Percentiles rank a stretch among this genome's conserved stretches.
Evolutionary conservation across 2,888 invertebrate species (phyloP).

Genomic region (Plusia festucae): DNA sequence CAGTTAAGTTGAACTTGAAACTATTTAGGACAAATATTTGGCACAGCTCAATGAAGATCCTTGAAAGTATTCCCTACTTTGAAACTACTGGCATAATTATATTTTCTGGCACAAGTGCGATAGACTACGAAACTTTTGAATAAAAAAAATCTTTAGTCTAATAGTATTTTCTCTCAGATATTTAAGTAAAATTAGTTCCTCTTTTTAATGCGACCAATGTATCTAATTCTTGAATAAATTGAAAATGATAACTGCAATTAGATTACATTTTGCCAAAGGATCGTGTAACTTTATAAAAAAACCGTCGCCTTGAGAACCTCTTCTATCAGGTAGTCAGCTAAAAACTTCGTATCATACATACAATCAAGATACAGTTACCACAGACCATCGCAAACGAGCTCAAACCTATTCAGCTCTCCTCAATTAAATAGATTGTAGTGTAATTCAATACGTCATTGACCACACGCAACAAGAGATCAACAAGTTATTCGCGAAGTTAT

Average conservation of each 20-base stretch:
- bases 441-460: background rate
- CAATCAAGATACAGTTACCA: no score
- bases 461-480: background rate
- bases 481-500: conserved; percentile 11
- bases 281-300: no score
- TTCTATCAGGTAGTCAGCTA: no score
- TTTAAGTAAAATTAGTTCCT: no score
- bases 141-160: no score
- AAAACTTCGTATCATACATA: background rate
- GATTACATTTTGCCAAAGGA: no score
- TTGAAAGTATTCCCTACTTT: background rate
- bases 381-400: background rate
- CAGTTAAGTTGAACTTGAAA: background rate
- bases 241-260: no score
- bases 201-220: no score
- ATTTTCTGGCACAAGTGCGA: background rate
- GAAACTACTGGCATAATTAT: background rate
- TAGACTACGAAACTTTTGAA: no score
- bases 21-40: background rate
- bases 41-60: background rate
- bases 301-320: no score
- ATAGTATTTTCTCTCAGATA: no score
- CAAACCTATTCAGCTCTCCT: background rate
- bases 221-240: no score
- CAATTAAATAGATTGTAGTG: background rate